phyloP scores from a whole-genome alignment of 2,797 vertebrate species.

The Oceanodroma leucorhoa region DNA sequence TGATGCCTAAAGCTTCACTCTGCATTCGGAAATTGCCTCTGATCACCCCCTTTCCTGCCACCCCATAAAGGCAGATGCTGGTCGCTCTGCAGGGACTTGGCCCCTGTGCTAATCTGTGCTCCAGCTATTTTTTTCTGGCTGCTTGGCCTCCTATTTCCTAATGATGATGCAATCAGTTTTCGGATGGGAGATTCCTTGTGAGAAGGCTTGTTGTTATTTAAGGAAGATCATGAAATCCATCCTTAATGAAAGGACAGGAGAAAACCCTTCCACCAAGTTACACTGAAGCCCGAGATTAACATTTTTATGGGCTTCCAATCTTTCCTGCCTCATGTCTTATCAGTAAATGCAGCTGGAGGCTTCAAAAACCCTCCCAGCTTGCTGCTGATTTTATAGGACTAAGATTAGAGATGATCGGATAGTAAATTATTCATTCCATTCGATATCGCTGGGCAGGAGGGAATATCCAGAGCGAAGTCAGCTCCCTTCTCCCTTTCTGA shows the following conservation, averaged over 20 bases:
- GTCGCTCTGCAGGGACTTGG: background rate
- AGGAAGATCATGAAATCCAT: constrained; percentile 47
- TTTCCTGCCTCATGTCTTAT: constrained; percentile 62
- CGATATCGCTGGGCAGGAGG: background rate
- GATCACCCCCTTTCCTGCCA: background rate
- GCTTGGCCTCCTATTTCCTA: background rate
- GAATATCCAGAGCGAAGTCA: constrained; percentile 36
- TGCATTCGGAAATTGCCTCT: background rate
- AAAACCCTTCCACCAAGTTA: constrained; percentile 61
- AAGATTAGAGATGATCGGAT: constrained; percentile 69
- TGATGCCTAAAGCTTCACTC: background rate
- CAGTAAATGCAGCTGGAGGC: constrained; percentile 65
- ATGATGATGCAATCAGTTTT: constrained; percentile 8
- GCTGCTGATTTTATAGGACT: constrained; percentile 60
- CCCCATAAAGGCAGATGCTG: background rate
- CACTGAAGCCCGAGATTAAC: constrained; percentile 52
- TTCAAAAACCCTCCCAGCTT: constrained; percentile 63
- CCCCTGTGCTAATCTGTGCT: background rate
- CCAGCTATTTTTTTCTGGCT: background rate
- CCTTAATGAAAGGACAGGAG: constrained; percentile 44
- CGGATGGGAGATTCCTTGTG: background rate
- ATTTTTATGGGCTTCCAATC: constrained; percentile 65
- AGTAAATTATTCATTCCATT: constrained; percentile 64
- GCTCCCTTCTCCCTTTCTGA: constrained; percentile 4
- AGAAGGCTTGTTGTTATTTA: constrained; percentile 44